Conservation (phyloP, 2,113 vertebrate species). For the Pangasianodon gigas region DNA sequence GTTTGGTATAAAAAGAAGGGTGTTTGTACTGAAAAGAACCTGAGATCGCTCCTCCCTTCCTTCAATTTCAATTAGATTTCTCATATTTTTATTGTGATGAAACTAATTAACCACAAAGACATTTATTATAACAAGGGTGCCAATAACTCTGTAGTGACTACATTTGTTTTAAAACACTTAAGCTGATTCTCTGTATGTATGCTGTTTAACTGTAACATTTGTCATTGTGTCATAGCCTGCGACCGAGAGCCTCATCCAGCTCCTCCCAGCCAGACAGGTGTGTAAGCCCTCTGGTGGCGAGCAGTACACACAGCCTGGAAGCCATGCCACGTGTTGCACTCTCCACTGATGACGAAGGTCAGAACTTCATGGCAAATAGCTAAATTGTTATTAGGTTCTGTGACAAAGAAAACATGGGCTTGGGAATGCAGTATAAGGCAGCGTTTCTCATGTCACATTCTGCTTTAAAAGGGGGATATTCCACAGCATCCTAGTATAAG, state of each 20-base stretch:
- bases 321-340: slow-evolving; percentile 93
- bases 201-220: background rate
- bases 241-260: slow-evolving; percentile 85
- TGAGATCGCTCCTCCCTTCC: background rate
- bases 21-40: background rate
- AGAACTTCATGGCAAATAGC: background rate
- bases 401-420: background rate
- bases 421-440: background rate
- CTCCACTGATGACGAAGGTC: slow-evolving; percentile 90
- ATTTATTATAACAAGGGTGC: background rate
- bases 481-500: background rate
- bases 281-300: slow-evolving; percentile 80
- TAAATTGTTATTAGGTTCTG: background rate
- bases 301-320: slow-evolving; percentile 88
- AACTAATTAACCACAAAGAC: background rate
- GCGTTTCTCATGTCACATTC: background rate
- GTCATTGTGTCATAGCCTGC: slow-evolving; percentile 69
- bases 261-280: slow-evolving; percentile 86
- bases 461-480: background rate
- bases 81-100: background rate
- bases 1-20: too few species aligned
- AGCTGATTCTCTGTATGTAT: background rate
- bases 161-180: background rate
- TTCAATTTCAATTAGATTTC: background rate
- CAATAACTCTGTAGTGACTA: background rate